phyloP scores from a whole-genome alignment of 2,113 vertebrate genomes.

The Anoplopoma fimbria region DNA sequence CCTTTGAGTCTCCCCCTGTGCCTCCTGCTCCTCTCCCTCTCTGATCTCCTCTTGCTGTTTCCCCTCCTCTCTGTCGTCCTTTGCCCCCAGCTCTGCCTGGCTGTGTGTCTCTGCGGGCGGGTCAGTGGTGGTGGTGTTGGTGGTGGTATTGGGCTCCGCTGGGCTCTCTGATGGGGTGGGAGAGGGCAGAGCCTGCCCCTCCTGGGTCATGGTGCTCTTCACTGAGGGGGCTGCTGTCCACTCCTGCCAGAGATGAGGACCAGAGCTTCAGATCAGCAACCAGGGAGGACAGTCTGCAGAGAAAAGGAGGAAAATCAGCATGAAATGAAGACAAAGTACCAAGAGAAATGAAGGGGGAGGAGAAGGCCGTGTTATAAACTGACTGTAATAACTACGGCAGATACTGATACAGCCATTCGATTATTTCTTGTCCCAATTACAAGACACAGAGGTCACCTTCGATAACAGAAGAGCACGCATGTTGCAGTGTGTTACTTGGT shows the following conservation, averaged over 20 bases:
- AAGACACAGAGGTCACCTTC: conserved; percentile 53
- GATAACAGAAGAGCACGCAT: conserved; percentile 26
- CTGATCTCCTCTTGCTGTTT: conserved; percentile 32
- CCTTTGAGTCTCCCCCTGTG: conserved; percentile 14
- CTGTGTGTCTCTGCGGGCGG: conserved; percentile 32
- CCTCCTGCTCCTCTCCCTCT: conserved; percentile 28
- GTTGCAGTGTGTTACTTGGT: conserved; percentile 14
- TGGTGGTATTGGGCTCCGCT: conserved; percentile 49
- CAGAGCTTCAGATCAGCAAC: conserved; percentile 44
- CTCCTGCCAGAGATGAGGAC: conserved; percentile 39
- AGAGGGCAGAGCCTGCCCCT: conserved; percentile 82
- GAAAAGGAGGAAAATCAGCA: conserved; percentile 19
- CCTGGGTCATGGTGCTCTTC: conserved; percentile 84
- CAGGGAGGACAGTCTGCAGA: conserved; percentile 21
- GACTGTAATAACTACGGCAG: not conserved
- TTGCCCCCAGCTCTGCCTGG: conserved; percentile 24
- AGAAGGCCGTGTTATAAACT: not conserved
- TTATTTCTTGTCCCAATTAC: conserved; percentile 34
- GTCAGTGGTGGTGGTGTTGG: conserved; percentile 3
- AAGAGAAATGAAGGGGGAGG: not conserved
- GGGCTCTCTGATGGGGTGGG: conserved; percentile 72
- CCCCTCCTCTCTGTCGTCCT: conserved; percentile 35
- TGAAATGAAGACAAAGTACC: conserved; percentile 26
- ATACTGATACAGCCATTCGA: conserved; percentile 18
- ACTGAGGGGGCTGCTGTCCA: conserved; percentile 41